phyloP scores from a whole-genome alignment of 2,797 vertebrate genomes.

The Eptatretus atami region DNA sequence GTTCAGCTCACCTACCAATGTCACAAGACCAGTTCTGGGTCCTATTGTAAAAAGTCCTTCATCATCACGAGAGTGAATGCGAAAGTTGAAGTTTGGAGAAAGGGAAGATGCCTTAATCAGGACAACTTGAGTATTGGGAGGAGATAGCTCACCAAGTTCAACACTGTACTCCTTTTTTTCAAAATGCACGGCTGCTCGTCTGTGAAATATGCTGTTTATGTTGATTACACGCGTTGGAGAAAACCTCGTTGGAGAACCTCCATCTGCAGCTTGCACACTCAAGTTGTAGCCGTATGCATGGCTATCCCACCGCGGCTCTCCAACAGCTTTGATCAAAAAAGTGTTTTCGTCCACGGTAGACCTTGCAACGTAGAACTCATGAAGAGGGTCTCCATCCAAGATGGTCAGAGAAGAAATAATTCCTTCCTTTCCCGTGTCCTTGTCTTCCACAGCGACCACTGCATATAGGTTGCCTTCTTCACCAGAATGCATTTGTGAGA shows the following conservation, averaged over 20 bases:
- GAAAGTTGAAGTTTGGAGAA: conserved; percentile 38
- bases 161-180: conserved; percentile 38
- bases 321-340: conserved; percentile 37
- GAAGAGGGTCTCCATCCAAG: conserved; percentile 37
- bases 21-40: conserved; percentile 44
- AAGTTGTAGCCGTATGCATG: conserved; percentile 46
- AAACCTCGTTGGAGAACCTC: conserved; percentile 43
- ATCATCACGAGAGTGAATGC: conserved; percentile 30
- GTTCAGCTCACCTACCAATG: conserved; percentile 34
- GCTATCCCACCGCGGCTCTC: conserved; percentile 31
- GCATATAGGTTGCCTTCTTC: conserved; percentile 37
- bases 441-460: conserved; percentile 38
- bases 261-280: conserved; percentile 64
- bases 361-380: conserved; percentile 36
- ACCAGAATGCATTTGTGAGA: conserved; percentile 27
- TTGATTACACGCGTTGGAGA: conserved; percentile 31
- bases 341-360: conserved; percentile 29
- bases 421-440: conserved; percentile 54
- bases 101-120: conserved; percentile 37
- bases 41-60: conserved; percentile 39
- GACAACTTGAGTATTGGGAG: conserved; percentile 39
- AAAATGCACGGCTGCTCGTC: conserved; percentile 23
- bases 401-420: conserved; percentile 54
- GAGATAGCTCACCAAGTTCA: conserved; percentile 52
- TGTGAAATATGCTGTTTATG: conserved; percentile 22